Conservation (phyloP, 2,113 vertebrate genomes). For the Otus sunia region DNA sequence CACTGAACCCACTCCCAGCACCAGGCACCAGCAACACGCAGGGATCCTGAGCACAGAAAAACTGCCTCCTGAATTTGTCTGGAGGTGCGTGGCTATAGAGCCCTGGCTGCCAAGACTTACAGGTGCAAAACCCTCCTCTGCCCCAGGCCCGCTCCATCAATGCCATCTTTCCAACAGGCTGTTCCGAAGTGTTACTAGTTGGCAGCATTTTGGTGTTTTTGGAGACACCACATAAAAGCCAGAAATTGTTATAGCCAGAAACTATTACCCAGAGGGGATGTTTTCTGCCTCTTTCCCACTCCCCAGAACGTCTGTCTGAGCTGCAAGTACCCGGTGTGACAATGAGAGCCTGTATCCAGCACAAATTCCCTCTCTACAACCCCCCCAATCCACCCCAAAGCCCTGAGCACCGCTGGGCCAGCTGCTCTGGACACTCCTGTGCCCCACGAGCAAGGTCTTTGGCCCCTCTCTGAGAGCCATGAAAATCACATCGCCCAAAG, state of each 20-base stretch:
- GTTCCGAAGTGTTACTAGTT: background rate
- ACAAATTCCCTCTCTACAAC: background rate
- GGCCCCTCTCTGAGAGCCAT: background rate
- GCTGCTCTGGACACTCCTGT: background rate
- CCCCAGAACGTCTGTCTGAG: background rate
- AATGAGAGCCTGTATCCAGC: background rate
- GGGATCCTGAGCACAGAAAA: background rate
- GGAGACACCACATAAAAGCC: background rate
- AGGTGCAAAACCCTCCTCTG: background rate
- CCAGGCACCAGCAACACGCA: background rate
- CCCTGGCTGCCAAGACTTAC: background rate
- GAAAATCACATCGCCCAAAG: background rate
- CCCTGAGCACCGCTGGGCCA: background rate
- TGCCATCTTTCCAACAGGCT: background rate
- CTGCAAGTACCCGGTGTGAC: background rate
- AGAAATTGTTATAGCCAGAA: background rate
- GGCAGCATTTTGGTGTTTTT: background rate
- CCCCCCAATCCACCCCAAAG: background rate
- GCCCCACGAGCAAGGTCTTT: background rate
- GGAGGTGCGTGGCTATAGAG: background rate
- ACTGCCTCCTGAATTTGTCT: background rate
- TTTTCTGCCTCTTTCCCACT: background rate
- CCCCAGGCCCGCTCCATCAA: background rate
- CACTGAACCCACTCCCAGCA: rapidly evolving
- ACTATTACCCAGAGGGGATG: background rate